Conservation (phyloP, 2,888 invertebrate genomes). For the Corythucha ciliata region DNA sequence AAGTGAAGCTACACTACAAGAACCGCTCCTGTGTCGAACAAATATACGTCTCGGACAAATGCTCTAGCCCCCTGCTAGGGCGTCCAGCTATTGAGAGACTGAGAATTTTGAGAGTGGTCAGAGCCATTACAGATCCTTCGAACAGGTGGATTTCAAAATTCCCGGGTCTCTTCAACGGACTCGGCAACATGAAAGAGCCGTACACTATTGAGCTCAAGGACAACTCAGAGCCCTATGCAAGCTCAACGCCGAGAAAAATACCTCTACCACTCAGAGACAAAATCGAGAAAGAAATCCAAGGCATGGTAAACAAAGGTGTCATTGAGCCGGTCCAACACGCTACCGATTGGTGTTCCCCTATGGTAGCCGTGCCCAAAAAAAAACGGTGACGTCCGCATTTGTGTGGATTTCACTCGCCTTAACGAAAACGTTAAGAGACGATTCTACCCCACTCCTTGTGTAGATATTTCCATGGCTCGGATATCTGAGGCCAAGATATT, state of each 20-base stretch:
- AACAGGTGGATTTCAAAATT: conserved; percentile 9
- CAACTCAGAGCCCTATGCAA: conserved; percentile 7
- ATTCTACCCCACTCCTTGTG: conserved; percentile 9
- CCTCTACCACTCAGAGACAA: neutral
- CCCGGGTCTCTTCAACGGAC: conserved; percentile 6
- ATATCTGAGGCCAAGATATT: conserved; percentile 14
- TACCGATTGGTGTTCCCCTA: conserved; percentile 21
- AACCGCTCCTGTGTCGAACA: too few species aligned
- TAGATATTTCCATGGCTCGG: conserved; percentile 10
- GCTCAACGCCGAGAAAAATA: conserved; percentile 1
- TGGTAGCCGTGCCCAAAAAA: conserved; percentile 14
- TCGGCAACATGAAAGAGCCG: conserved; percentile 4
- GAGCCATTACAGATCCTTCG: too few species aligned
- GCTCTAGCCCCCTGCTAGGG: too few species aligned
- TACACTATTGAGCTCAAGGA: conserved; percentile 12
- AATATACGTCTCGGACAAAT: too few species aligned
- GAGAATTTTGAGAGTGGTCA: too few species aligned
- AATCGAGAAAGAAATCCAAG: conserved; percentile 7
- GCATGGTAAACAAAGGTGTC: conserved; percentile 7
- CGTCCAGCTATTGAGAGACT: too few species aligned
- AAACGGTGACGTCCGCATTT: conserved; percentile 14
- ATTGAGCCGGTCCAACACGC: conserved; percentile 11
- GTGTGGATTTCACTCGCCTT: conserved; percentile 16
- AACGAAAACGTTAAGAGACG: conserved; percentile 16
- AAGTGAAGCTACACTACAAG: too few species aligned